Evolutionary conservation across 2,113 vertebrate genomes (phyloP).

Genomic region (Oryzias javanicus): DNA sequence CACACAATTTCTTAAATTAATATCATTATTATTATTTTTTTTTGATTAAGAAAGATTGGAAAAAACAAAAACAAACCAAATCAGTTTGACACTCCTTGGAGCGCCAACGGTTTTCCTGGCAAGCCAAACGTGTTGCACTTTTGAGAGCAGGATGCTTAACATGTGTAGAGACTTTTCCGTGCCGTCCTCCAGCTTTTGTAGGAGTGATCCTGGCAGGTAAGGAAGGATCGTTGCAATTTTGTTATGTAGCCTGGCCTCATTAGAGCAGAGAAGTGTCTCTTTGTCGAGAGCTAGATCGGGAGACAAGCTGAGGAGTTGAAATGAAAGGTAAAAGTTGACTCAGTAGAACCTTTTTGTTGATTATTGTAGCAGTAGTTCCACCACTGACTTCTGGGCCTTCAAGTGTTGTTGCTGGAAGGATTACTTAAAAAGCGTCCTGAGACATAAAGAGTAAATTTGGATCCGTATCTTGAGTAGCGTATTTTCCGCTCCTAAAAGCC

Average conservation of each 20-base stretch:
- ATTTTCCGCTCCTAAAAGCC: too few relatives aligned
- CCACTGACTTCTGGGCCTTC: conserved; percentile 16
- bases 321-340: too few relatives aligned
- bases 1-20: too few relatives aligned
- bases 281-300: conserved; percentile 28
- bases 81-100: too few relatives aligned
- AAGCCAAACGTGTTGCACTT: conserved; percentile 11
- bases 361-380: not conserved
- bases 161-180: conserved; percentile 15
- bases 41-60: too few relatives aligned
- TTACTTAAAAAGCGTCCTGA: conserved; percentile 4
- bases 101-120: conserved; percentile 3
- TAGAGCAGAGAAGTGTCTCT: conserved; percentile 20
- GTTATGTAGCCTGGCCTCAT: conserved; percentile 23
- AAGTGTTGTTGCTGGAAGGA: conserved; percentile 19
- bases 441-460: conserved; percentile 12
- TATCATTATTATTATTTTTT: too few relatives aligned
- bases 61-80: too few relatives aligned
- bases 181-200: conserved; percentile 9
- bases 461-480: not conserved
- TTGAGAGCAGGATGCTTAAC: not conserved
- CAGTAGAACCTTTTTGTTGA: conserved; percentile 13
- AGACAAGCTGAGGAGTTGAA: conserved; percentile 22
- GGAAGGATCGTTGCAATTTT: conserved; percentile 15
- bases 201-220: conserved; percentile 8